Evolutionary conservation across 2,797 vertebrate genomes (phyloP), one percentile per base, ranked within the genome.

Genomic region (Myotis vivesi): DNA sequence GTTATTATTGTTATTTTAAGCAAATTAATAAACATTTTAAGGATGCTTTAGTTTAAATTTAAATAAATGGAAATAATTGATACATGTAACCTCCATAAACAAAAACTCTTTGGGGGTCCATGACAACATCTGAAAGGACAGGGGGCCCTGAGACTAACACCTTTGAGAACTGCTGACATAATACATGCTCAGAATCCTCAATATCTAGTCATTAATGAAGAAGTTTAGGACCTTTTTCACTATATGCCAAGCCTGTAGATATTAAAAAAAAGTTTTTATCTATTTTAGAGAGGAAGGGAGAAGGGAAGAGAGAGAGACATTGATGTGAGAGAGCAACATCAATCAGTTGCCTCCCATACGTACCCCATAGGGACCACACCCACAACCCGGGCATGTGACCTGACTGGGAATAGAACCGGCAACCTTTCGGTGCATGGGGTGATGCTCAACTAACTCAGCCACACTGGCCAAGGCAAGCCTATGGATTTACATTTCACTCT

Each of bases 171-270:
- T 22, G 46, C 10, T n/a, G 46, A 69, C 5, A 12, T 13, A 28
- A 69, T 1, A n/a, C 1, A 7, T 7, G 44, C 0, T 7, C 17
- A 1, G 9, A n/a, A 76, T 46, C 41, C 0, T 22, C 38, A 82
- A 9, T 62, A 73, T 19, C 62, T 76, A 33, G 22, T 62, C 22
- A 5, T 6, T n/a, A 23, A 44, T 46, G 73, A 84, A 33, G 59
- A 64, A 51, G 66, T 49, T 77, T 4, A 91, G 7, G 9, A 11
- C 10, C 23, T 46, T 59, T 59, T n/a, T 64, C 13, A 6, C n/a
- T 71, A 2, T 33, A 46, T 1, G 19, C 28, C 66, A 81, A 76
- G 55, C 2, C 19, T 57, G 16, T 8, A 4, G 8, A 20, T 11
- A 19, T 66, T 66, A 8, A 19, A 17, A 62, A 64, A n/a, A 64